Evolutionary conservation across 1,140 invertebrate genomes (phyloP).

Genomic region (Diploscapter pachys): DNA sequence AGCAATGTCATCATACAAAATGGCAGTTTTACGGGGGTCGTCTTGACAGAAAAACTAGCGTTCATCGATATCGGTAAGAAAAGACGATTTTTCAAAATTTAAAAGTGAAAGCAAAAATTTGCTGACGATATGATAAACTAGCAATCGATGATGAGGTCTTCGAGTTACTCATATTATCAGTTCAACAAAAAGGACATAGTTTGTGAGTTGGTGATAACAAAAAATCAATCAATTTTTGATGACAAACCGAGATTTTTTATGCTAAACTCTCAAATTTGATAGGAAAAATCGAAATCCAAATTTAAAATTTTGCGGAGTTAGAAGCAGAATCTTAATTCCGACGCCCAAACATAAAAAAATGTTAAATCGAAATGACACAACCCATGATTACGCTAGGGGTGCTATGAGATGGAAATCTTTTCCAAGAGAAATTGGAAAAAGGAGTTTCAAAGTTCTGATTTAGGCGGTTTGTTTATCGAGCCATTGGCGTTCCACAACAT

Average conservation of each 20-base stretch:
- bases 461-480: conserved; percentile 6
- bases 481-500: conserved; percentile 8
- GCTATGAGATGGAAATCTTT: not conserved
- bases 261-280: not conserved
- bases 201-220: not conserved
- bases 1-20: conserved; percentile 25
- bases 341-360: not conserved
- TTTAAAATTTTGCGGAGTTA: not conserved
- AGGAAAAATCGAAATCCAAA: not conserved
- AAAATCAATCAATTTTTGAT: not conserved
- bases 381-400: no score
- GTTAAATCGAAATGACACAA: not conserved
- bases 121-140: not conserved
- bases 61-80: conserved; percentile 22
- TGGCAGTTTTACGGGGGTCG: conserved; percentile 28
- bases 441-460: not conserved
- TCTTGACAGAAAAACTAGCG: conserved; percentile 21
- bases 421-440: not conserved
- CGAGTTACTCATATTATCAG: not conserved
- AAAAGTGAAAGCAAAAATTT: not conserved
- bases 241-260: not conserved
- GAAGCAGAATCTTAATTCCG: not conserved
- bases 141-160: not conserved
- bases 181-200: not conserved
- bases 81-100: not conserved